These are phyloP conservation scores for Chelonus formosanus DNA, from an alignment of 2,888 invertebrate genomes.

Conservation along the genomic window DNA sequence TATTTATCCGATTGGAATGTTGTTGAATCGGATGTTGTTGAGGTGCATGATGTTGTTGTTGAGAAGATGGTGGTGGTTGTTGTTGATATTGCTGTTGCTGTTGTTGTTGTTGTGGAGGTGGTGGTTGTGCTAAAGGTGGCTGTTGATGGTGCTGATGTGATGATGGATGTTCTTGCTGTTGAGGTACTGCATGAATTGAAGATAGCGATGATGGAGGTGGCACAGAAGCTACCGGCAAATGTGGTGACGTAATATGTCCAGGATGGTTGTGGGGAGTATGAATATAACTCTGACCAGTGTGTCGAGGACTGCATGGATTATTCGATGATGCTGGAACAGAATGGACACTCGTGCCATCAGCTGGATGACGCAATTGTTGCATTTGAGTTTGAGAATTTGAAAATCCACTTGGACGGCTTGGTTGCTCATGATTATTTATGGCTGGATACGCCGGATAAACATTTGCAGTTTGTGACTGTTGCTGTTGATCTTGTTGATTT, in stretches of 20 bases:
- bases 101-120: constrained; percentile 42
- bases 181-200: constrained; percentile 41
- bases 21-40: constrained; percentile 32
- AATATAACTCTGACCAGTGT: constrained; percentile 55
- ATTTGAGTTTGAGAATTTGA: constrained; percentile 37
- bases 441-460: constrained; percentile 35
- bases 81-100: constrained; percentile 33
- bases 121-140: constrained; percentile 53
- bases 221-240: constrained; percentile 44
- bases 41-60: constrained; percentile 21
- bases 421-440: constrained; percentile 38
- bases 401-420: constrained; percentile 29
- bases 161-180: constrained; percentile 51
- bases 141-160: constrained; percentile 50
- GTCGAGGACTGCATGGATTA: constrained; percentile 52
- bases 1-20: constrained; percentile 52
- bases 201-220: constrained; percentile 36
- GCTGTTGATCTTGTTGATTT: constrained; percentile 42
- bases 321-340: constrained; percentile 40
- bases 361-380: constrained; percentile 34
- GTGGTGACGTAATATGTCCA: constrained; percentile 57
- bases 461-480: constrained; percentile 42
- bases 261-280: constrained; percentile 56
- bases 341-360: constrained; percentile 36
- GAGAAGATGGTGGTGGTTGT: constrained; percentile 14